phyloP scores from a whole-genome alignment of 2,113 vertebrate species.

The Apus apus region DNA sequence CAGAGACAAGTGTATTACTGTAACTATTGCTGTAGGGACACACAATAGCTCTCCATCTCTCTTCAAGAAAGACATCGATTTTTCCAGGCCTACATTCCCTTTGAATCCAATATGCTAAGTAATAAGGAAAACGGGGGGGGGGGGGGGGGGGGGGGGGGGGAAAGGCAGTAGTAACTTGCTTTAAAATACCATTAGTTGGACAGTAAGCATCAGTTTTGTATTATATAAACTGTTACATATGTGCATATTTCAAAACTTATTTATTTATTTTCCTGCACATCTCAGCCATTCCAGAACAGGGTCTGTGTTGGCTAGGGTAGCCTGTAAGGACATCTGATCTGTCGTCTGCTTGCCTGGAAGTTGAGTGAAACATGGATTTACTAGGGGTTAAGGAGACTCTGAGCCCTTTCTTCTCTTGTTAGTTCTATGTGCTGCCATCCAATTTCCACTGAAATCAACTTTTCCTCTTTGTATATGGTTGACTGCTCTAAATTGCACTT shows the following conservation, averaged over 20 bases:
- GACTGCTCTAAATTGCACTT: background rate
- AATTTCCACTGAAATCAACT: background rate
- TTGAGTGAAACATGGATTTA: background rate
- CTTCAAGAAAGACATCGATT: background rate
- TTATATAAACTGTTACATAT: background rate
- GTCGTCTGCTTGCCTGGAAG: background rate
- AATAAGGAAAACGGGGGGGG: too few relatives aligned
- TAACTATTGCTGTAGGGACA: background rate
- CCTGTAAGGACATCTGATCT: background rate
- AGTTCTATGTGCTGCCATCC: background rate
- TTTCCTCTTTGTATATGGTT: background rate
- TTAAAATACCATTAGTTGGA: background rate
- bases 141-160: too few relatives aligned
- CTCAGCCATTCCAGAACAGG: background rate
- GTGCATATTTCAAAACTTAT: background rate
- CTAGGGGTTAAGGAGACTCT: background rate
- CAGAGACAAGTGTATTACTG: background rate
- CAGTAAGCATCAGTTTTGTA: background rate
- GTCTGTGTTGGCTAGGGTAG: background rate
- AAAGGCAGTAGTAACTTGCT: background rate
- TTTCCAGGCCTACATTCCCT: background rate
- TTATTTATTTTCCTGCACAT: background rate
- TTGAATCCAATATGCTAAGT: background rate
- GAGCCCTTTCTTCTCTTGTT: background rate
- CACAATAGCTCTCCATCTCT: background rate